Base-by-base conservation (phyloP, 2,797 vertebrate genomes). In the Echeneis naucrates region DNA sequence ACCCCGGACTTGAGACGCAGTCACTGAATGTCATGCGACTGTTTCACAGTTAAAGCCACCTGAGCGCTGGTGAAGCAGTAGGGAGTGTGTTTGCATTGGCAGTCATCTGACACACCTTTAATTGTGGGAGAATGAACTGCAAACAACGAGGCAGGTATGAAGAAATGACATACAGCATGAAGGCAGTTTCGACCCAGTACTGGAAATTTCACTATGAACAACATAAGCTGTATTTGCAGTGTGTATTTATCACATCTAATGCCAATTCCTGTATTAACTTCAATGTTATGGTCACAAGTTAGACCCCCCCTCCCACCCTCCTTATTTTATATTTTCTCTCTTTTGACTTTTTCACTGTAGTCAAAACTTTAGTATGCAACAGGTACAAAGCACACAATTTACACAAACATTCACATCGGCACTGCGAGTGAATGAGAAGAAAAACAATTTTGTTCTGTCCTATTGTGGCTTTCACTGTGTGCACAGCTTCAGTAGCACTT, bases 391-490 rank as follows among this genome's bases (percentile, higher is more conserved):
- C 63, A 16, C 13, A 47, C 10, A 62, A 4, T 7, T 47, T 26
- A 61, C 12, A 17, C 9, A 16, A 50, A 44, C 32, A 61, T 10
- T 10, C 30, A 33, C 60, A 59, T 7, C n/a, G 32, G 4, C 8
- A 64, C 11, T 27, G 19, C 6, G 9, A 13, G 4, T 19, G 17
- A 58, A 38, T 26, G 19, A 42, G 17, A 45, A 5, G 4, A 62
- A 50, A 53, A 72, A 62, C 47, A 64, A 12, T 32, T 68, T 63
- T 55, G 45, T 75, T 73, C 32, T 61, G 21, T 60, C 42, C 63
- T 47, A 23, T 53, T 33, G 24, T 58, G 58, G 67, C 47, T 64
- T 71, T 59, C 40, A 56, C 52, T 30, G 45, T 21, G 8, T 53
- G 52, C 62, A 11, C 1, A 0, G 61, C 54, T 48, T 54, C 59